Evolutionary conservation across 2,113 vertebrate genomes (phyloP).

Genomic region (Ariopsis seemanni): DNA sequence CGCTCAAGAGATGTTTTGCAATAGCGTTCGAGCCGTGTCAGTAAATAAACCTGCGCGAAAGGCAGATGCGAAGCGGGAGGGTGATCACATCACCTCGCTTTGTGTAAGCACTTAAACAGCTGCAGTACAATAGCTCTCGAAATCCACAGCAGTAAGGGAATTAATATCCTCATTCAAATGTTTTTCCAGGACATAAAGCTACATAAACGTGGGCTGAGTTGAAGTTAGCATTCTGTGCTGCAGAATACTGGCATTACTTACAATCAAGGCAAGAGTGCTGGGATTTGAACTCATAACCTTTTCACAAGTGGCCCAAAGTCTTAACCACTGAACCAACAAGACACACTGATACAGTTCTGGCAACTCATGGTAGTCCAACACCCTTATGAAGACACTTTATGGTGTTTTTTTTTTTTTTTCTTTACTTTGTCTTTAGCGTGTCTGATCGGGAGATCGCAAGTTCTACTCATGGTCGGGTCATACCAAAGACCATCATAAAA

Average conservation of each 20-base stretch:
- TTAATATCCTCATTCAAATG: slow-evolving; percentile 30
- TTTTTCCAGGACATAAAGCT: background rate
- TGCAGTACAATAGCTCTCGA: slow-evolving; percentile 51
- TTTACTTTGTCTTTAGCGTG: too few species aligned
- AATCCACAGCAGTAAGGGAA: slow-evolving; percentile 54
- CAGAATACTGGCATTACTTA: background rate
- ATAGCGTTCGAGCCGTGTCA: slow-evolving; percentile 16
- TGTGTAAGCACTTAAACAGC: slow-evolving; percentile 6
- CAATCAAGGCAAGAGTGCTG: background rate
- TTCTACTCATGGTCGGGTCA: too few species aligned
- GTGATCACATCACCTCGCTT: background rate
- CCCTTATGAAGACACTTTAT: background rate
- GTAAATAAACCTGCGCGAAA: slow-evolving; percentile 8
- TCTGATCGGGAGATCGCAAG: too few species aligned
- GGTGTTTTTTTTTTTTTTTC: background rate
- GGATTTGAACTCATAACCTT: background rate
- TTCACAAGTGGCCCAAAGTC: background rate
- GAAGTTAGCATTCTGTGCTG: background rate
- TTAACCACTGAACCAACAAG: background rate
- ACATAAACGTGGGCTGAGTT: background rate
- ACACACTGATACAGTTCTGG: background rate
- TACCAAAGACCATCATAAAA: too few species aligned
- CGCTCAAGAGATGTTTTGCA: background rate
- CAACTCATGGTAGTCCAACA: background rate
- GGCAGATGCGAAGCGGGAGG: background rate